Evolutionary conservation across 37 sponge, comb jelly and placozoan genomes (phyloP), one percentile per base, ranked within the genome.

Genomic region (Beroe forskalii): DNA sequence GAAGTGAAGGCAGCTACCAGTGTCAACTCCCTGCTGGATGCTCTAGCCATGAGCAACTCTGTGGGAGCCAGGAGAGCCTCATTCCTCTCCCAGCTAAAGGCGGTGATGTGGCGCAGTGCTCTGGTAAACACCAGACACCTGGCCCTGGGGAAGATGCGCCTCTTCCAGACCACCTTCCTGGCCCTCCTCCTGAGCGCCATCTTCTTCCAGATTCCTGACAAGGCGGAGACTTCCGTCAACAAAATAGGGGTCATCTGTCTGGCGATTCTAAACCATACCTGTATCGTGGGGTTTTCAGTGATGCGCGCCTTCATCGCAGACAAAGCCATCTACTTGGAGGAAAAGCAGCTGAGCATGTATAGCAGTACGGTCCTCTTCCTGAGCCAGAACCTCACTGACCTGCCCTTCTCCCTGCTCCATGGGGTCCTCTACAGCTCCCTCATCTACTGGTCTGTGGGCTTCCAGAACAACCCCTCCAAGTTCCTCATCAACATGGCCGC

Each of bases 131-230:
- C 31, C 4, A 17, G 86, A 23, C 86, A 80, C 40, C 86, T 80
- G 40, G 30, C 44, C 4, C 48, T 80, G 1, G 86, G 86, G 3
- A 80, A 80, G 30, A 80, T 80, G 86, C 23, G 86, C 27, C 4
- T 80, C 19, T 80, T 80, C 22, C 86, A 44, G 55, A 80, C 86
- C 28, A 25, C 42, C 55, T 80, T 44, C 55, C 38, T 80, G 9
- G 86, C 86, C 6, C 48, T 35, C 3, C 55, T 80, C 3, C 86
- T 80, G 27, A 80, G 86, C 20, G 24, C 19, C 55, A 44, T 80
- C 27, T 80, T 80, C 86, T 80, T 80, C 86, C 86, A 80, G 40
- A 80, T 44, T 24, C 86, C 86, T n/a, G 86, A 80, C 22, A 43
- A 44, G 8, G 38, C 86, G 0, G 86, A 80, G 30, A 80, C 86